These are phyloP conservation scores for Bemisia tabaci DNA, from an alignment of 1,140 invertebrate genomes.

Conservation along the genomic window DNA sequence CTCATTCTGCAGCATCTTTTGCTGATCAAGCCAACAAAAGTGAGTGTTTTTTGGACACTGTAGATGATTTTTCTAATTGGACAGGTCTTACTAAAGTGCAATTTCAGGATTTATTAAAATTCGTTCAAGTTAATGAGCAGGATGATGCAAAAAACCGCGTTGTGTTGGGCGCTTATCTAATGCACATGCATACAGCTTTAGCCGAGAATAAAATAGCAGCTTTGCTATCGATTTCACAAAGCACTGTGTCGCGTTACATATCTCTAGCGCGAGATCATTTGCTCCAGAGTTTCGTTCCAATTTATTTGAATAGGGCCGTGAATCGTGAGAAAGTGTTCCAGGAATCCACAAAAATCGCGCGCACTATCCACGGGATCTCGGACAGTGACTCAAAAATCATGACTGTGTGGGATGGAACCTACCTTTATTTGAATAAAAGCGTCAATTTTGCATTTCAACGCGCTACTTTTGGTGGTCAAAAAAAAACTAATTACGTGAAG, in stretches of 20 bases:
- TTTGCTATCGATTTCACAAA: background rate
- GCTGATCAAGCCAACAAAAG: background rate
- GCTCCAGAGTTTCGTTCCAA: background rate
- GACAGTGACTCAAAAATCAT: background rate
- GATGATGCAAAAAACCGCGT: background rate
- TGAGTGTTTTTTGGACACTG: background rate
- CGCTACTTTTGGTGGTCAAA: background rate
- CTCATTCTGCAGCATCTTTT: background rate
- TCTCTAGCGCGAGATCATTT: background rate
- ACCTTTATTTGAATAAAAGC: background rate
- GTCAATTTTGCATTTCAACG: background rate
- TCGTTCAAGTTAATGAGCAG: background rate
- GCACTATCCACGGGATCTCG: background rate
- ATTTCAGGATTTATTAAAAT: background rate
- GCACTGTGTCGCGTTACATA: background rate
- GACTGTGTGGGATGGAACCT: background rate
- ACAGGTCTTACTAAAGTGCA: background rate
- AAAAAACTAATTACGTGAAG: background rate
- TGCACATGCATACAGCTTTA: background rate
- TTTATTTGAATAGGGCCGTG: background rate
- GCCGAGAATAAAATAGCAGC: background rate
- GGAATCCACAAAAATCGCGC: background rate
- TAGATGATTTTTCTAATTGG: background rate
- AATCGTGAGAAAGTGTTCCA: background rate
- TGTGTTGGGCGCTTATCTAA: background rate